These are phyloP conservation scores for Burhinus bistriatus DNA, from an alignment of 2,113 vertebrate species.

Conservation along the genomic window DNA sequence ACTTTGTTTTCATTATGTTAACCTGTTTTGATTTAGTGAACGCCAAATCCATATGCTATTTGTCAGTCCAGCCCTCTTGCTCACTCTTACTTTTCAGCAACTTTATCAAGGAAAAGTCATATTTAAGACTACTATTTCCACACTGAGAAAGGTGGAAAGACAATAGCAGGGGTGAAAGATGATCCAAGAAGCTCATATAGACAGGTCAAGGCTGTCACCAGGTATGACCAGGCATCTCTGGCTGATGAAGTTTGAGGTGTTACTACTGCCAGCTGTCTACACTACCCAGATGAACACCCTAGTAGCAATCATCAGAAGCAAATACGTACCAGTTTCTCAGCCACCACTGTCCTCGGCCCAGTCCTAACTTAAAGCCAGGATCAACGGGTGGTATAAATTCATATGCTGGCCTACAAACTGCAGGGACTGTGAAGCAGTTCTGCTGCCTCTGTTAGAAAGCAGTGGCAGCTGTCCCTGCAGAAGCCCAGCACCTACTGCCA, in stretches of 20 bases:
- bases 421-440: not conserved
- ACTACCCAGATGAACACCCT: not conserved
- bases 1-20: not conserved
- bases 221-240: accelerated
- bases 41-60: not conserved
- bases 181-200: accelerated
- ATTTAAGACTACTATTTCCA: not conserved
- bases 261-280: not conserved
- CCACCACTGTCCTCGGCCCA: not conserved
- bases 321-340: not conserved
- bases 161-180: too few relatives aligned
- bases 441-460: not conserved
- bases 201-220: not conserved
- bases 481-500: not conserved
- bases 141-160: not conserved
- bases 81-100: not conserved
- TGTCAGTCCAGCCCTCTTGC: not conserved
- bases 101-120: not conserved
- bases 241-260: not conserved
- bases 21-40: not conserved
- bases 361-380: not conserved
- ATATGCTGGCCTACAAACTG: accelerated
- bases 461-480: not conserved
- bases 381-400: not conserved
- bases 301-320: not conserved